A percentile compares a stretch with the other conserved stretches of the same genome.
These are phyloP conservation scores for Acanthosepion esculentum DNA, from an alignment of 2,888 invertebrate genomes.

Conservation along the genomic window DNA sequence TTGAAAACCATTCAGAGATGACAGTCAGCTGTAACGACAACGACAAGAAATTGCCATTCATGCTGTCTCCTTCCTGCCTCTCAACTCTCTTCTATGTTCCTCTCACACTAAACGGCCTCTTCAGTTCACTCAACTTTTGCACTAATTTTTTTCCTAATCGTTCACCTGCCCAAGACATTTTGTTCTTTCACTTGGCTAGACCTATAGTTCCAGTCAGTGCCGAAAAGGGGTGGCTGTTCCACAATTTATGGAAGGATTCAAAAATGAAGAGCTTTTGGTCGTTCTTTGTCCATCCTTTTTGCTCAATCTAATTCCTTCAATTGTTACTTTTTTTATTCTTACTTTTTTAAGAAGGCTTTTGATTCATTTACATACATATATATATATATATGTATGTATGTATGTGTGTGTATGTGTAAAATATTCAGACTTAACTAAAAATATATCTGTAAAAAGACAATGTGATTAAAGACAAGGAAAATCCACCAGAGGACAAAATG, in stretches of 20 bases:
- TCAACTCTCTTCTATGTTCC: neutral
- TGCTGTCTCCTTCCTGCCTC: neutral
- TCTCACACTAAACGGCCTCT: neutral
- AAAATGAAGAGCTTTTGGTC: neutral
- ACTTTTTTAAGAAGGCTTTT: neutral
- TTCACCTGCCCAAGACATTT: neutral
- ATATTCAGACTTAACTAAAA: no score
- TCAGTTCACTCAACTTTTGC: neutral
- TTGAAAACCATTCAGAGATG: slow-evolving; percentile 69
- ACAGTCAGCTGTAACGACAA: slow-evolving; percentile 48
- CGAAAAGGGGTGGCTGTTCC: neutral
- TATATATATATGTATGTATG: neutral
- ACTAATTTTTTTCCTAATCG: neutral
- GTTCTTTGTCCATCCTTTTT: neutral
- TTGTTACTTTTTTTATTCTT: neutral
- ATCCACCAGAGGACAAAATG: no score
- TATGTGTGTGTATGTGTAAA: no score
- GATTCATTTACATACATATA: rapidly evolving
- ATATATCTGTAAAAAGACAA: no score
- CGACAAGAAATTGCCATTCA: neutral
- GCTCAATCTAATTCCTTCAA: neutral
- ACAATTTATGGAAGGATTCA: neutral
- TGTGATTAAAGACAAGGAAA: no score
- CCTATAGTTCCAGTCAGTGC: neutral
- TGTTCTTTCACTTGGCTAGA: neutral